Conservation (phyloP, 2,888 invertebrate species). For the Augiades crinisus region DNA sequence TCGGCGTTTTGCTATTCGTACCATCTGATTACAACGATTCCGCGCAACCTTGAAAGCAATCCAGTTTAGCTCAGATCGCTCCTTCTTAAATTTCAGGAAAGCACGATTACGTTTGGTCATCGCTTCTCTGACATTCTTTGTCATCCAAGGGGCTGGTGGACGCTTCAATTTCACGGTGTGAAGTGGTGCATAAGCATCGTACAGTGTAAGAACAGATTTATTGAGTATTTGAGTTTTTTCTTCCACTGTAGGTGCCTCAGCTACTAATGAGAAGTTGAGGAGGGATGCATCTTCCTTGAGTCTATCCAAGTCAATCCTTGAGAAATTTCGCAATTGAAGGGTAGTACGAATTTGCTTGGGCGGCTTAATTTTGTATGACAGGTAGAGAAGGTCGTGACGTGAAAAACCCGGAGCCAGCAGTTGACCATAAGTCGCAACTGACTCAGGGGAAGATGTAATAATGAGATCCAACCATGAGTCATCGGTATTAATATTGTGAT, state of each 20-base stretch:
- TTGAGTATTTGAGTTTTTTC: no score
- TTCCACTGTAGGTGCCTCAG: not conserved
- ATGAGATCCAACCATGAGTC: no score
- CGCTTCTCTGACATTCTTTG: no score
- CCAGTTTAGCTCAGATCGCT: no score
- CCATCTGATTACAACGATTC: no score
- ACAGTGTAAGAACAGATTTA: not conserved
- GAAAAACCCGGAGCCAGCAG: not conserved
- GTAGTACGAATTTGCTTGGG: not conserved
- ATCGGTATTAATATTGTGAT: no score
- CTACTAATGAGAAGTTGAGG: not conserved
- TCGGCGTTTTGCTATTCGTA: not conserved
- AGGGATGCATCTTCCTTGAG: not conserved
- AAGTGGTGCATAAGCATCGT: not conserved
- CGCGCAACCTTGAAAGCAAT: no score
- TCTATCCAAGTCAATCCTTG: not conserved
- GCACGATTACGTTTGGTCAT: no score
- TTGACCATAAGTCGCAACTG: no score
- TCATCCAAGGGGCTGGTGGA: not conserved
- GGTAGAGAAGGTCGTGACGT: not conserved
- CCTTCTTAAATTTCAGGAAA: no score
- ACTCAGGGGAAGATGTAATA: no score
- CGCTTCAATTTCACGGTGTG: not conserved
- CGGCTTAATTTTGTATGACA: not conserved
- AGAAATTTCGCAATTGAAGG: not conserved